Percentiles rank a stretch among this genome's conserved stretches.
These are phyloP conservation scores for Nipponacmea schrenckii DNA, from an alignment of 2,888 invertebrate genomes.

Conservation along the genomic window DNA sequence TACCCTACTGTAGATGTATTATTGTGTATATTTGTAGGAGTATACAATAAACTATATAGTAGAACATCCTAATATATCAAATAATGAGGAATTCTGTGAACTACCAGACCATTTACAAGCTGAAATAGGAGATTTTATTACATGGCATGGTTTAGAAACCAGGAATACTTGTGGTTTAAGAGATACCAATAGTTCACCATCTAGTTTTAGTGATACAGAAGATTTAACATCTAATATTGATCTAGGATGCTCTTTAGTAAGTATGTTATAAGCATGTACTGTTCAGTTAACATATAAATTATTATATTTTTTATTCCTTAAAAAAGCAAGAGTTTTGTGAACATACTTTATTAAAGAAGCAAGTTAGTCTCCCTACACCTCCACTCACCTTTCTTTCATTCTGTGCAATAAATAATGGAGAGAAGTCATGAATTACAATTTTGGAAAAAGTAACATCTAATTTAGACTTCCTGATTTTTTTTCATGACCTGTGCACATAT, in stretches of 20 bases:
- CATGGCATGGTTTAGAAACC: constrained; percentile 58
- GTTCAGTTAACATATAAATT: no score
- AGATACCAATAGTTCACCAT: constrained; percentile 61
- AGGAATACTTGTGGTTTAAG: constrained; percentile 19
- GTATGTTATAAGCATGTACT: not conserved
- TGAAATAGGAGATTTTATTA: constrained; percentile 72
- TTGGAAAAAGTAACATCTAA: no score
- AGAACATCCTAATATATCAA: constrained; percentile 71
- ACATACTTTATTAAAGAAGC: no score
- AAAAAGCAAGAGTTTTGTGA: no score
- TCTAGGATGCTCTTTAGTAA: constrained; percentile 31
- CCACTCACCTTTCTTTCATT: no score
- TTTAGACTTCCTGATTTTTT: no score
- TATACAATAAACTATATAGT: constrained; percentile 72
- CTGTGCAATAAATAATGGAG: no score
- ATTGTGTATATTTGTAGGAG: constrained; percentile 64
- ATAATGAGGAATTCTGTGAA: constrained; percentile 73
- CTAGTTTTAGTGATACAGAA: constrained; percentile 63
- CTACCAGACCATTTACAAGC: constrained; percentile 73
- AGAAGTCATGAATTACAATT: no score
- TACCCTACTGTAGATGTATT: no score
- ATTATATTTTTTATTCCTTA: no score
- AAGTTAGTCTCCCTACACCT: no score
- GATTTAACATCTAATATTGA: constrained; percentile 59
- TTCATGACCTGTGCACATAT: no score